A percentile compares a stretch with the other conserved stretches of the same genome.
phyloP scores from a whole-genome alignment of 2,797 vertebrate genomes.

The Hydrolagus colliei region DNA sequence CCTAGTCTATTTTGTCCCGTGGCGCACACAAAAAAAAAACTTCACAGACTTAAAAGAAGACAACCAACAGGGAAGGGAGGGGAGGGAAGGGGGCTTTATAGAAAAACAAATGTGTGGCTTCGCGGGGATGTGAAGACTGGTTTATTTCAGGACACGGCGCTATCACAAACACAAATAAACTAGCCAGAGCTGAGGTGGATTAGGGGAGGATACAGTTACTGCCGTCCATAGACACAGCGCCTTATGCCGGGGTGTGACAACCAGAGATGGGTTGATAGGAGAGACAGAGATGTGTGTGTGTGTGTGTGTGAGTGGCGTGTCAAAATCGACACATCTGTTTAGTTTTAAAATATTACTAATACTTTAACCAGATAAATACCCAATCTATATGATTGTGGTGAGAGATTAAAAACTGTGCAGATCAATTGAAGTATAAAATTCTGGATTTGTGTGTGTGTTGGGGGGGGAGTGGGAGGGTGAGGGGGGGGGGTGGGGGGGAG shows the following conservation, averaged over 20 bases:
- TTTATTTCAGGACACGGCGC: conserved; percentile 60
- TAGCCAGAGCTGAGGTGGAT: conserved; percentile 66
- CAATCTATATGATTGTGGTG: neutral
- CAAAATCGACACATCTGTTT: neutral
- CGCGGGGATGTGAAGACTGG: conserved; percentile 47
- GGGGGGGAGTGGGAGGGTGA: too few relatives aligned
- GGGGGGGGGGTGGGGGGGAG: too few relatives aligned
- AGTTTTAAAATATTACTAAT: neutral
- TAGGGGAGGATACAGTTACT: conserved; percentile 64
- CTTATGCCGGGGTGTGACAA: neutral
- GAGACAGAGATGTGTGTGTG: neutral
- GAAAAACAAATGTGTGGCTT: conserved; percentile 58
- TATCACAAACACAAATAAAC: conserved; percentile 78
- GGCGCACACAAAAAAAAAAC: conserved; percentile 46
- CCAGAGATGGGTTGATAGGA: neutral
- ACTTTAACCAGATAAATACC: neutral
- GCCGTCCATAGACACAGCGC: conserved; percentile 33
- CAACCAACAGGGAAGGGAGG: conserved; percentile 69
- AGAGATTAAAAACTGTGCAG: neutral
- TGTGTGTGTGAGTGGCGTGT: too few relatives aligned
- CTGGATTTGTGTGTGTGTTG: neutral
- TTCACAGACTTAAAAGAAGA: conserved; percentile 63
- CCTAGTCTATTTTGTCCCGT: conserved; percentile 56
- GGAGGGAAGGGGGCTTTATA: conserved; percentile 69
- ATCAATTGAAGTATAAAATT: neutral